Evolutionary conservation across 2,113 vertebrate genomes (phyloP), one percentile per base, ranked within the genome.

Genomic region (Pandion haliaetus): DNA sequence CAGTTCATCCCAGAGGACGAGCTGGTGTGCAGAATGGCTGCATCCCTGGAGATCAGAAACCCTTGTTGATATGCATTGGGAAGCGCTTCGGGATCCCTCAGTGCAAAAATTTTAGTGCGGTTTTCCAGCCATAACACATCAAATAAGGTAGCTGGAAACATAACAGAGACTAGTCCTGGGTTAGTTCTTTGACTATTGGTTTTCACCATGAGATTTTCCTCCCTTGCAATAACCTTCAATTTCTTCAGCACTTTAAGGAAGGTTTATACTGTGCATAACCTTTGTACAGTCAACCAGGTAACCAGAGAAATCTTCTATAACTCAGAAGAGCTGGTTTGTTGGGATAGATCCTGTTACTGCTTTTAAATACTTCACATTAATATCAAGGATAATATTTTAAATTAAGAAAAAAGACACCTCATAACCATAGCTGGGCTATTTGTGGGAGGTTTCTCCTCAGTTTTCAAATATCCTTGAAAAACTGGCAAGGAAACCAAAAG

Each of bases 381-480:
- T 69, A 74, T 15, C 29, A 32, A 52, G 73, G 65, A 44, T 89
- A 45, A 77, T 62, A 89, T 82, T 95, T 91, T 85, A 81, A 91
- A 91, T 59, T 62, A 71, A 6, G 80, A 59, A 59, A 44, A 83
- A 94, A 80, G 61, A 82, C 82, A 80, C 90, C 76, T 90, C 81
- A 16, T 66, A 88, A 76, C 83, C 49, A 76, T 72, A 77, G 71
- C 61, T 54, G 84, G 50, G 59, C 36, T 94, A 52, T 78, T 91
- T 88, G 92, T 84, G 87, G 94, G 91, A 97, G 74, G 50, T 77
- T 96, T 77, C 84, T 81, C 66, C 76, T 85, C 71, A 47, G 44
- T 86, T 95, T 96, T 93, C 90, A 93, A 95, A 96, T 90, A 55
- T 66, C 80, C 58, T 88, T 82, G 66, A 92, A 95, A 92, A 93